Evolutionary conservation across 2,888 invertebrate genomes (phyloP).

Genomic region (Polydrusus pterygomalis): DNA sequence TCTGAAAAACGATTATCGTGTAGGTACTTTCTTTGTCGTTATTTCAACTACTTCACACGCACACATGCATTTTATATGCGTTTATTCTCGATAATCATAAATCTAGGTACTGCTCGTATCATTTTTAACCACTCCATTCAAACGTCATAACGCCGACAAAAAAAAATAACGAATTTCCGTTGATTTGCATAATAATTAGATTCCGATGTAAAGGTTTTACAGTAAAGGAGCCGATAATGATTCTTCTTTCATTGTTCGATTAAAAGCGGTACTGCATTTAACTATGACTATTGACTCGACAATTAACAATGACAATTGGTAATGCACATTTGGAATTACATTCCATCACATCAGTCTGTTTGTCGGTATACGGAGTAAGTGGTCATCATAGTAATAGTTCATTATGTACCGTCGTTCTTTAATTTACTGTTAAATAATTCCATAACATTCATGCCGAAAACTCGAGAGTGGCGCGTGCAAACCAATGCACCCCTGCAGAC

Average conservation of each 20-base stretch:
- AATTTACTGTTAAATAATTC: slow-evolving; percentile 1
- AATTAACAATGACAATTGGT: slow-evolving; percentile 34
- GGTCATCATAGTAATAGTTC: not conserved
- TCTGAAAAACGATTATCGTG: slow-evolving; percentile 12
- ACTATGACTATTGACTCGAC: slow-evolving; percentile 18
- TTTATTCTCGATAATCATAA: slow-evolving; percentile 45
- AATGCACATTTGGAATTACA: slow-evolving; percentile 33
- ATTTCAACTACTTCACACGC: slow-evolving; percentile 46
- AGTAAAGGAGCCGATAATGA: slow-evolving; percentile 43
- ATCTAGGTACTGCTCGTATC: slow-evolving; percentile 35
- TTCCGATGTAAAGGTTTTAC: slow-evolving; percentile 31
- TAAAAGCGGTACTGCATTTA: slow-evolving; percentile 27
- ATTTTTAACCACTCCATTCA: slow-evolving; percentile 42
- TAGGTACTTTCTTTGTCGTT: slow-evolving; percentile 25
- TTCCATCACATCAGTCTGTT: slow-evolving; percentile 25
- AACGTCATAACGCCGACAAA: slow-evolving; percentile 37
- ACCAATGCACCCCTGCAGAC: too few species aligned
- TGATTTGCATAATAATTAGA: slow-evolving; percentile 41
- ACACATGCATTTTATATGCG: slow-evolving; percentile 25
- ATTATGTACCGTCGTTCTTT: not conserved
- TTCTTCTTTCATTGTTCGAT: slow-evolving; percentile 30
- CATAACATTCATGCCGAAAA: too few species aligned
- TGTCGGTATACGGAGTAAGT: slow-evolving; percentile 7
- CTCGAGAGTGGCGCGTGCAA: too few species aligned
- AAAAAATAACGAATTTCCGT: slow-evolving; percentile 31